Conservation (phyloP, 2,888 invertebrate species). For the Nomada goodeniana region DNA sequence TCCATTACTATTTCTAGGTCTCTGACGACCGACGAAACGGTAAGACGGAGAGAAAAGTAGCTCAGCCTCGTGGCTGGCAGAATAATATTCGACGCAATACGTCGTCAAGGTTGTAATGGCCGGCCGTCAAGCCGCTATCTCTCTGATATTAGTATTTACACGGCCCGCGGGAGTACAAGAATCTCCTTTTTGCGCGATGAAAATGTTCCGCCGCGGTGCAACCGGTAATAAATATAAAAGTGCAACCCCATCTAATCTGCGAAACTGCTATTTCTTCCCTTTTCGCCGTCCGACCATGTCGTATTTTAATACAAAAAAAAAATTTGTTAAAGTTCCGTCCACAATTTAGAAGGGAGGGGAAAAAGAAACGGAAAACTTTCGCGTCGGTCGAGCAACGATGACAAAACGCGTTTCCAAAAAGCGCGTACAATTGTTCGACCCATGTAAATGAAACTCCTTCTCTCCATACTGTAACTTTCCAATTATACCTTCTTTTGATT, state of each 20-base stretch:
- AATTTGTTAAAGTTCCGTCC: too few relatives aligned
- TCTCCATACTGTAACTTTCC: too few relatives aligned
- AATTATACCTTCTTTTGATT: background rate
- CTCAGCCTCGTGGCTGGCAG: background rate
- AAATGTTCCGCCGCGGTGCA: constrained; percentile 28
- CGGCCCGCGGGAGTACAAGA: constrained; percentile 57
- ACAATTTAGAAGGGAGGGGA: too few relatives aligned
- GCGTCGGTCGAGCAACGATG: too few relatives aligned
- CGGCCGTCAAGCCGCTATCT: constrained; percentile 44
- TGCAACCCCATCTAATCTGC: background rate
- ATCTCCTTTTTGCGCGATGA: constrained; percentile 55
- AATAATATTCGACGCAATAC: constrained; percentile 47
- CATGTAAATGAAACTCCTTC: background rate
- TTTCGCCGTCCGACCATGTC: background rate
- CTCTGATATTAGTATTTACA: constrained; percentile 65
- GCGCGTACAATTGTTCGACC: too few relatives aligned
- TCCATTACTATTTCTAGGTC: constrained; percentile 18
- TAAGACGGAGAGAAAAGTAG: background rate
- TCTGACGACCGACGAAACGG: too few relatives aligned
- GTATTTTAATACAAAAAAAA: background rate
- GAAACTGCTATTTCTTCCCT: background rate
- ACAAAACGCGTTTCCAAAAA: too few relatives aligned
- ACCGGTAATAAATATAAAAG: constrained; percentile 49
- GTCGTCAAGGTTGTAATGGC: constrained; percentile 36
- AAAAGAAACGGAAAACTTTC: too few relatives aligned